These are phyloP conservation scores for Drosophila demipolita DNA, from an alignment of 2,888 invertebrate species.

Conservation along the genomic window DNA sequence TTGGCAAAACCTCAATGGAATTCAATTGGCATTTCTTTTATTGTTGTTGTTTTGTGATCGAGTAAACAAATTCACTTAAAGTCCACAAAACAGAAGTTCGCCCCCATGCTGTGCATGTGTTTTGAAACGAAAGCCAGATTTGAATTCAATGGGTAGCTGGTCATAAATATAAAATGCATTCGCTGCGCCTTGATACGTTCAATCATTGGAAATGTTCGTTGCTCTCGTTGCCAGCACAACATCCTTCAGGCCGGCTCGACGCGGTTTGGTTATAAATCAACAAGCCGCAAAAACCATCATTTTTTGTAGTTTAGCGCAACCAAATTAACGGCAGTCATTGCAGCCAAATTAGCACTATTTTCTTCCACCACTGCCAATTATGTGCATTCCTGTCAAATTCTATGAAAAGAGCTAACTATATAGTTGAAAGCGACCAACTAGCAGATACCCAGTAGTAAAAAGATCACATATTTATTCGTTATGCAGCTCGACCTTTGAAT, in stretches of 20 bases:
- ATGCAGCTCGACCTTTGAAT: too few relatives aligned
- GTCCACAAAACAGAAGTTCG: constrained; percentile 68
- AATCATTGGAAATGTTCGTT: constrained; percentile 41
- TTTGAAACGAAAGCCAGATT: constrained; percentile 39
- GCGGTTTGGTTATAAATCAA: neutral
- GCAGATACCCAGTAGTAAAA: neutral
- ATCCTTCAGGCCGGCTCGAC: neutral
- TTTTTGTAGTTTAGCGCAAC: constrained; percentile 33
- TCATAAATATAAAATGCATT: constrained; percentile 64
- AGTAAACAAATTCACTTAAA: constrained; percentile 77
- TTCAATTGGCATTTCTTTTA: constrained; percentile 67
- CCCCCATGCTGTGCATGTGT: constrained; percentile 44
- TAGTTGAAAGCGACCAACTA: neutral
- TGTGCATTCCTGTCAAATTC: neutral
- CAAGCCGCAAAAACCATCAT: neutral
- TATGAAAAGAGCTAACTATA: neutral
- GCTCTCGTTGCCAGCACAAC: neutral
- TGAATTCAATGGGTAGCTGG: constrained; percentile 41
- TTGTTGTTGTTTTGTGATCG: constrained; percentile 55
- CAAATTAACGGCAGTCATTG: constrained; percentile 32
- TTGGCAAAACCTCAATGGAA: constrained; percentile 69
- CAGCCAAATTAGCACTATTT: neutral
- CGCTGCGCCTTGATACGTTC: constrained; percentile 41
- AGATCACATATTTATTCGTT: too few relatives aligned
- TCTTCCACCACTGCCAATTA: neutral